phyloP scores from a whole-genome alignment of 2,797 vertebrate genomes.

The Halcyon chelicuti region DNA sequence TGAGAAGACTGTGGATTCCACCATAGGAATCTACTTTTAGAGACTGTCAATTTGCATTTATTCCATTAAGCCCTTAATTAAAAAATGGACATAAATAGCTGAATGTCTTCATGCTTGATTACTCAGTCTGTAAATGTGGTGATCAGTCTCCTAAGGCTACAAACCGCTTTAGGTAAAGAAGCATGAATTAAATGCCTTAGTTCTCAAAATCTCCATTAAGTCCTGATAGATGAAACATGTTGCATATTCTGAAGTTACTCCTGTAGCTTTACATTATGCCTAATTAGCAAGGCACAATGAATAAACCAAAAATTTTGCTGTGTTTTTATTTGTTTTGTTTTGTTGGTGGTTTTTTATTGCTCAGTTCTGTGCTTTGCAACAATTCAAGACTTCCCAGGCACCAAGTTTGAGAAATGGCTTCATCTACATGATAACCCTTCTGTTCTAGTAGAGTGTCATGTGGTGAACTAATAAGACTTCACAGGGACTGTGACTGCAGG shows the following conservation, averaged over 20 bases:
- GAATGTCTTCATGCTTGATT: neutral
- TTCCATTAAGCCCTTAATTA: neutral
- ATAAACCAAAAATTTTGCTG: neutral
- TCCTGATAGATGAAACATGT: neutral
- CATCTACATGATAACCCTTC: neutral
- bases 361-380: neutral
- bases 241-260: neutral
- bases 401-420: neutral
- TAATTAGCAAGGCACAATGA: neutral
- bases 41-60: neutral
- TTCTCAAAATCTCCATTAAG: neutral
- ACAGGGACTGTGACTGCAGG: neutral
- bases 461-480: neutral
- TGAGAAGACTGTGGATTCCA: neutral
- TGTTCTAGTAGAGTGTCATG: neutral
- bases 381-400: neutral
- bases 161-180: neutral
- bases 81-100: neutral
- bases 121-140: neutral
- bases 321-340: neutral
- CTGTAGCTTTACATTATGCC: neutral
- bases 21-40: neutral
- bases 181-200: neutral
- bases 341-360: too few species aligned
- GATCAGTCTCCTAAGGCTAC: neutral